Percentiles rank a stretch among this genome's conserved stretches.
phyloP scores from a whole-genome alignment of 2,113 vertebrate species.

The Chauna torquata region DNA sequence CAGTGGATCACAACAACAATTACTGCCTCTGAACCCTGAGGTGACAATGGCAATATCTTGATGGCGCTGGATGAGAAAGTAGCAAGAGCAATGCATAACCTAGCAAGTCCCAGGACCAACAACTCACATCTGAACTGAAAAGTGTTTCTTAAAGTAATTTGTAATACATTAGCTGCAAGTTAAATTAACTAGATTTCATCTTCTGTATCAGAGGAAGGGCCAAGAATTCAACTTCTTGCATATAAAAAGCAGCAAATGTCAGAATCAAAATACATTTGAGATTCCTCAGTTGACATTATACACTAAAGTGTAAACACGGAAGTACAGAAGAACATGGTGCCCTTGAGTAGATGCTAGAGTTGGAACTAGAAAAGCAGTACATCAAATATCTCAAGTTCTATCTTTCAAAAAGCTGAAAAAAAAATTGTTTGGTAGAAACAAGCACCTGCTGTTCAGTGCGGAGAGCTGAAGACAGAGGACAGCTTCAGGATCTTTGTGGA shows the following conservation, averaged over 20 bases:
- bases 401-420: neutral
- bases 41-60: neutral
- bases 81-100: neutral
- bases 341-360: neutral
- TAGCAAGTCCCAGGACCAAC: neutral
- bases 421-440: neutral
- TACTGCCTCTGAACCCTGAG: neutral
- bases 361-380: neutral
- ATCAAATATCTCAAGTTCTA: neutral
- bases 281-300: neutral
- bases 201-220: neutral
- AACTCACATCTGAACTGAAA: neutral
- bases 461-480: slow-evolving; percentile 39
- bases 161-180: neutral
- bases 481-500: slow-evolving; percentile 35
- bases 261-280: neutral
- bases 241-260: neutral
- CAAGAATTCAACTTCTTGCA: neutral
- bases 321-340: neutral
- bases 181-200: neutral
- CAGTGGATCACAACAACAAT: neutral
- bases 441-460: slow-evolving; percentile 14
- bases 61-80: neutral
- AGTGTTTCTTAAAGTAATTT: neutral
- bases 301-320: neutral